Evolutionary conservation across 2,113 vertebrate genomes (phyloP).

Genomic region (Poecile atricapillus): DNA sequence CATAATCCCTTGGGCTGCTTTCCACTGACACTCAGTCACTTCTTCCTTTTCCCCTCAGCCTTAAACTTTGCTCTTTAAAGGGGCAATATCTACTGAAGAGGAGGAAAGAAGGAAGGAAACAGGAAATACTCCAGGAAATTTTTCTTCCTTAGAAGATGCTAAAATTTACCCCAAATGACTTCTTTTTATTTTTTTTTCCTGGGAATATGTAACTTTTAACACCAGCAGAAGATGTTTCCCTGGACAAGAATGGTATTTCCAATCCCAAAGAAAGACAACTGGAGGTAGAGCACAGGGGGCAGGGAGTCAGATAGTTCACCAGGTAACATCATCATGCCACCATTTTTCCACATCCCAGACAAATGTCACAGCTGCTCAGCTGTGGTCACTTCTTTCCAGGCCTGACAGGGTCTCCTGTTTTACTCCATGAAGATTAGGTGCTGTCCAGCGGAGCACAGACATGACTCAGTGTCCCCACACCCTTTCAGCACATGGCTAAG

Average conservation of each 20-base stretch:
- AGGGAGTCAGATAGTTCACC: not conserved
- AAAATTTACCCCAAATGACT: not conserved
- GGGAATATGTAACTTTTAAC: not conserved
- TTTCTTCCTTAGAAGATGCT: not conserved
- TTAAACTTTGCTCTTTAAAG: not conserved
- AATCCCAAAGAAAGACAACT: not conserved
- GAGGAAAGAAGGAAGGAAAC: not conserved
- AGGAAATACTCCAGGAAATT: not conserved
- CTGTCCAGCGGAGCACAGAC: not conserved
- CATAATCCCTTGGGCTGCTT: not conserved
- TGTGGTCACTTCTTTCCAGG: not conserved
- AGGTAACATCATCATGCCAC: accelerated
- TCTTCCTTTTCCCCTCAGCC: not conserved
- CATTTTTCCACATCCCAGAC: not conserved
- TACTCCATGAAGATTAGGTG: not conserved
- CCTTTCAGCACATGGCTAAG: not conserved
- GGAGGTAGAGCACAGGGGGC: not conserved
- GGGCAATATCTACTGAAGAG: not conserved
- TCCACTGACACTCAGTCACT: not conserved
- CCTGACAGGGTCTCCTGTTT: not conserved
- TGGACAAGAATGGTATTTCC: not conserved
- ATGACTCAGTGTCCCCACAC: not conserved
- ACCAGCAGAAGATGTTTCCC: not conserved
- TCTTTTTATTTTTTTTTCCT: not conserved
- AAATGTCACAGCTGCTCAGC: not conserved